These are phyloP conservation scores for Sylvia borin DNA, from an alignment of 2,797 vertebrate species.

Conservation along the genomic window DNA sequence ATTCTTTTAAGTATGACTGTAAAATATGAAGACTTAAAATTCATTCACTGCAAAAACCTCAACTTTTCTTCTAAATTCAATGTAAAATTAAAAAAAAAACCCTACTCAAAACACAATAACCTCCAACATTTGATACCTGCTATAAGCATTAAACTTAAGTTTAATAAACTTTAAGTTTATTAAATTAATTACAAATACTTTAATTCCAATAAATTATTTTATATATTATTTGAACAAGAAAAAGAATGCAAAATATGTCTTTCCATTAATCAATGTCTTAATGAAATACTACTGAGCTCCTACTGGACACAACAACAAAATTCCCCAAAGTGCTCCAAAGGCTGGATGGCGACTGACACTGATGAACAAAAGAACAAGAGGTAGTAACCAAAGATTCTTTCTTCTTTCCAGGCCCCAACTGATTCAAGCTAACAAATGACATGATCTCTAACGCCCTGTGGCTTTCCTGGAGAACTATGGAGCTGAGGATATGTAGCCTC, in stretches of 20 bases:
- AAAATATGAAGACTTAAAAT: not conserved
- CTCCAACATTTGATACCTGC: not conserved
- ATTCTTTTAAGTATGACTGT: not conserved
- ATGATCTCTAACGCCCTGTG: conserved; percentile 10
- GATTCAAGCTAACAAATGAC: not conserved
- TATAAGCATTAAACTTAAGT: not conserved
- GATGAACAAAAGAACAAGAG: not conserved
- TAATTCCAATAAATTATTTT: not conserved
- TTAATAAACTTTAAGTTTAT: too few relatives aligned
- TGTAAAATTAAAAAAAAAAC: not conserved
- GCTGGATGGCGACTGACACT: not conserved
- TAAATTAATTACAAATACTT: not conserved
- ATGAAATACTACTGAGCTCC: not conserved
- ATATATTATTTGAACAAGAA: not conserved
- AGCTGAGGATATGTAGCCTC: not conserved
- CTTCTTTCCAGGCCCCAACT: not conserved
- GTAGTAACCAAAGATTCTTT: not conserved
- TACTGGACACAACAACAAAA: not conserved
- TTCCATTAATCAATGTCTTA: not conserved
- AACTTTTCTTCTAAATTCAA: not conserved
- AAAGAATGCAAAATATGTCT: not conserved
- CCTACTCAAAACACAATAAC: not conserved
- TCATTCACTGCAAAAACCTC: fast-evolving
- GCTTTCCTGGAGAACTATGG: conserved; percentile 23
- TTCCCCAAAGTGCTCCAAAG: not conserved